phyloP scores from a whole-genome alignment of 2,888 invertebrate species.

The Tetheella fluctuosa region DNA sequence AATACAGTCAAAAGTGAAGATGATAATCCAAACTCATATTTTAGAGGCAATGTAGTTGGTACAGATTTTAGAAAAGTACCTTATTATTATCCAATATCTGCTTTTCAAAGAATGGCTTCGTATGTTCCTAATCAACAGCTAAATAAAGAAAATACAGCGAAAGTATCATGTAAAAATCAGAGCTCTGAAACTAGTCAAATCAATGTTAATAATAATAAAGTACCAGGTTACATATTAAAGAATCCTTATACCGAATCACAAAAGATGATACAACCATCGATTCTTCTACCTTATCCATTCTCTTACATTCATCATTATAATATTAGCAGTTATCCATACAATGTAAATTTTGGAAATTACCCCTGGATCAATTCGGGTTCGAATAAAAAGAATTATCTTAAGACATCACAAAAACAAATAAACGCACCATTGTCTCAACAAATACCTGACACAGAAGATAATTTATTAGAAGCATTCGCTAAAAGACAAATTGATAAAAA shows the following conservation, averaged over 20 bases:
- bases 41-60: slow-evolving; percentile 37
- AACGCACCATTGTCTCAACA: slow-evolving; percentile 27
- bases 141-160: slow-evolving; percentile 17
- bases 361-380: slow-evolving; percentile 46
- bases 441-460: slow-evolving; percentile 24
- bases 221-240: slow-evolving; percentile 29
- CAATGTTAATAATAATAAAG: slow-evolving; percentile 1
- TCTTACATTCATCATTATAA: slow-evolving; percentile 53
- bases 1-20: slow-evolving; percentile 25
- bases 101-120: slow-evolving; percentile 56
- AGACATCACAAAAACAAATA: background rate
- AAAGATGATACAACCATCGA: slow-evolving; percentile 39
- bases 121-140: slow-evolving; percentile 44
- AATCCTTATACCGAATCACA: slow-evolving; percentile 30
- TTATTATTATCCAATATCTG: slow-evolving; percentile 61
- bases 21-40: slow-evolving; percentile 33
- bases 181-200: slow-evolving; percentile 2
- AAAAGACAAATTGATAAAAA: slow-evolving; percentile 24
- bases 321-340: slow-evolving; percentile 34
- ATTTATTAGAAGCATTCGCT: slow-evolving; percentile 15
- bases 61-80: slow-evolving; percentile 55
- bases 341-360: slow-evolving; percentile 24
- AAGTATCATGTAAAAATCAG: slow-evolving; percentile 10
- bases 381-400: slow-evolving; percentile 32
- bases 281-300: slow-evolving; percentile 61